Percentiles rank a stretch among this genome's conserved stretches.
Evolutionary conservation across 2,113 vertebrate genomes (phyloP).

Genomic region (Sceloporus undulatus): DNA sequence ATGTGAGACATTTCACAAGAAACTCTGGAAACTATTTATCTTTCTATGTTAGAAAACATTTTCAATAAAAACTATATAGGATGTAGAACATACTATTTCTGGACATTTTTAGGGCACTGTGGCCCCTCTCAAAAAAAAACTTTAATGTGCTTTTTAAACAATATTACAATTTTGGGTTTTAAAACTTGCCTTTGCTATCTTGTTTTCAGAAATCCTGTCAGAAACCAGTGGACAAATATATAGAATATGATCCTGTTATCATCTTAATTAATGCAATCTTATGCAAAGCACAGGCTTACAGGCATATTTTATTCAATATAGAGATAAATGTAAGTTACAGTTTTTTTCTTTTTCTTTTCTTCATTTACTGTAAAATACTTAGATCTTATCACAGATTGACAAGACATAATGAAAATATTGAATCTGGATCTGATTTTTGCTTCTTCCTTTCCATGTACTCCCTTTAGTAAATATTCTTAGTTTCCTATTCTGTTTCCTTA

Average conservation of each 20-base stretch:
- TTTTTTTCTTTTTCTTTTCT: not conserved
- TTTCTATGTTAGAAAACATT: not conserved
- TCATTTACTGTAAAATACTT: constrained; percentile 36
- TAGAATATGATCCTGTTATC: constrained; percentile 98
- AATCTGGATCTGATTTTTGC: not conserved
- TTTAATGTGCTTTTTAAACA: constrained; percentile 8
- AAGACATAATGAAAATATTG: constrained; percentile 17
- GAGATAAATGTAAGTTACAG: constrained; percentile 89
- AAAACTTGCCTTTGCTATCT: constrained; percentile 61
- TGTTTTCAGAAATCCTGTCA: constrained; percentile 90
- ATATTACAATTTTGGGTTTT: constrained; percentile 4
- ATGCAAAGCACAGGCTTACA: constrained; percentile 95
- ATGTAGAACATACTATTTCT: not conserved
- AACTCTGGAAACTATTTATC: not conserved
- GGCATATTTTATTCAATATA: constrained; percentile 97
- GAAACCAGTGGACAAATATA: constrained; percentile 98
- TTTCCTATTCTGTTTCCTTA: not conserved
- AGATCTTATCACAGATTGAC: not conserved
- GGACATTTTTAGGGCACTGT: not conserved
- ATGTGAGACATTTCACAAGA: not conserved
- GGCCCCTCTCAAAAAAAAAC: not conserved
- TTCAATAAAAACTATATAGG: constrained; percentile 9
- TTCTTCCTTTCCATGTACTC: constrained; percentile 7
- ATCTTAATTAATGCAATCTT: constrained; percentile 96
- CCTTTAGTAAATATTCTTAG: not conserved